Evolutionary conservation across 2,888 invertebrate species (phyloP), one percentile per base, ranked within the genome.

Genomic region (Pseudanteris insignis): DNA sequence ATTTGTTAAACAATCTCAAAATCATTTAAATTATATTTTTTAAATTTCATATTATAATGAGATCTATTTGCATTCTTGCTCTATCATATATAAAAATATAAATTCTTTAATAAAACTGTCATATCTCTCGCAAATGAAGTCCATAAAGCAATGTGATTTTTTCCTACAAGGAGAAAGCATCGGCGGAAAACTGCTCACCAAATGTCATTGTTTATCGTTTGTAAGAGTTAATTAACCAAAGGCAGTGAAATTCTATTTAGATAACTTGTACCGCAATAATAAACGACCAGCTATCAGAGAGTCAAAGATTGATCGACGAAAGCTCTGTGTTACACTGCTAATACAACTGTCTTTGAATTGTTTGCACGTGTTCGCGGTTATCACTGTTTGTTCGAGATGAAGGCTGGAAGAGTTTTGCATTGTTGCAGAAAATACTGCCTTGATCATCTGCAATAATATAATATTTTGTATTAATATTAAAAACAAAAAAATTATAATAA

Each of bases 251-350:
- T 63, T 55, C 55, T 59, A 63, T 60, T 59, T 55, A 63, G 63
- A 63, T 63, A 63, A 60, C 38, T 57, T 30, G 44, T 34, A 47
- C 26, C 43, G 55, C 51, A 63, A 60, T 64, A 60, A 63, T 48
- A 63, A 63, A 58, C 34, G 24, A 53, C 53, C 53, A 33, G 55
- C 61, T 61, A 64, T 64, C 64, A 46, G 36, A 37, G 48, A 57
- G 63, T 63, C 63, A 63, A 63, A 63, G 63, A 63, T 63, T 63
- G 51, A 63, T 63, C 63, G 55, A 63, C 33, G 13, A n/a, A n/a
- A n/a, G 59, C 50, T 51, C 43, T 29, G 18, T 34, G 24, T 29
- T 51, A 37, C 6, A 33, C 47, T 58, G 43, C 36, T 38, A 38
- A 47, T 51, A 53, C 55, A 57, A 60, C 44, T 51, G 55, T 43